Evolutionary conservation across 2,888 invertebrate genomes (phyloP).

Genomic region (Hofmannophila pseudospretella): DNA sequence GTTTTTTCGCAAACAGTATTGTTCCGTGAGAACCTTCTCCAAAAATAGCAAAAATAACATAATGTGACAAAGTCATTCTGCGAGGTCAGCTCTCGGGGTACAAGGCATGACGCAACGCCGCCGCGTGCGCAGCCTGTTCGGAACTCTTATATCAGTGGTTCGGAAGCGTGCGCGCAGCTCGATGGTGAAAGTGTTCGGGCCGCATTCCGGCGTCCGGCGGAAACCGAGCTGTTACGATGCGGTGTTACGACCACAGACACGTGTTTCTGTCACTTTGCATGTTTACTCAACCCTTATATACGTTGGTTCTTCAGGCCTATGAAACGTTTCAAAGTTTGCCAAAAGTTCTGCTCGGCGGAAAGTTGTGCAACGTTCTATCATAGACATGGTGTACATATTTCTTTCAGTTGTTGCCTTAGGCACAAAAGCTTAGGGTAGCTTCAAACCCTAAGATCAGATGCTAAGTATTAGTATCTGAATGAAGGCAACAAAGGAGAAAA

Average conservation of each 20-base stretch:
- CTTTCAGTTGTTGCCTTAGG: no score
- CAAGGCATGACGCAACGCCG: conserved; percentile 24
- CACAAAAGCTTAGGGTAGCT: no score
- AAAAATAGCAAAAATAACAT: background rate
- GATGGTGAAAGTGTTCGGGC: conserved; percentile 49
- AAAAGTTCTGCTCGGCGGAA: no score
- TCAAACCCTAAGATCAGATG: no score
- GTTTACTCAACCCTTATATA: no score
- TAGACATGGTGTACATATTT: no score
- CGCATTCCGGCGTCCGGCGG: conserved; percentile 34
- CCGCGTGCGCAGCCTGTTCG: conserved; percentile 4
- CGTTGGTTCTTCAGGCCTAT: no score
- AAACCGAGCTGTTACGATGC: background rate
- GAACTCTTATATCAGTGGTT: conserved; percentile 7
- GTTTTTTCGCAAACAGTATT: background rate
- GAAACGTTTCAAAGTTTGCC: no score
- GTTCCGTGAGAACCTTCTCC: background rate
- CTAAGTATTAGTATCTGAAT: no score
- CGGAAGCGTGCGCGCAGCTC: conserved; percentile 17
- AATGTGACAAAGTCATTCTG: background rate
- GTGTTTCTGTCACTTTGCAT: conserved; percentile 1
- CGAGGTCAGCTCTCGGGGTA: background rate
- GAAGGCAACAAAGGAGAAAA: no score
- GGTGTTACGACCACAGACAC: background rate
- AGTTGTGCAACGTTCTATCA: no score